These are phyloP conservation scores for Microplitis manilae DNA, from an alignment of 2,888 invertebrate genomes.

Conservation along the genomic window DNA sequence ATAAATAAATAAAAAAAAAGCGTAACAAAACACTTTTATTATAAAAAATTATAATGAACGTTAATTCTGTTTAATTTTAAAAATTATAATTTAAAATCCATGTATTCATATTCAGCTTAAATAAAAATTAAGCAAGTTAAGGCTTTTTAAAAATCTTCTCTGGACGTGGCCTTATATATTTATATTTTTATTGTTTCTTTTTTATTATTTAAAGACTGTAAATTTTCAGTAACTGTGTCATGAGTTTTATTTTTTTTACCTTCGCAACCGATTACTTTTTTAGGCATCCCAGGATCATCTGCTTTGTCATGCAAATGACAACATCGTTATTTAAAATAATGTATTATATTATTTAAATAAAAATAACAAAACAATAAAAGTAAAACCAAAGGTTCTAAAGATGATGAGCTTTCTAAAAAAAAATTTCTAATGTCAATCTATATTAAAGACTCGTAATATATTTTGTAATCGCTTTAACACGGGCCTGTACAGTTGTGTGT, in stretches of 20 bases:
- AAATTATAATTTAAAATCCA: neutral
- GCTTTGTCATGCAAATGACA: neutral
- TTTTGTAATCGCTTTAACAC: slow-evolving; percentile 10
- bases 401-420: neutral
- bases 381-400: neutral
- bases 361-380: neutral
- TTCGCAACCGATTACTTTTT: neutral
- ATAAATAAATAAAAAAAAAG: too few relatives aligned
- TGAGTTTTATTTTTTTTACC: neutral
- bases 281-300: neutral
- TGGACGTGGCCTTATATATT: neutral
- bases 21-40: too few relatives aligned
- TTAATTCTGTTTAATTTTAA: neutral
- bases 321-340: neutral
- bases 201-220: neutral
- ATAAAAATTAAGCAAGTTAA: neutral
- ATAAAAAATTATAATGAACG: too few relatives aligned
- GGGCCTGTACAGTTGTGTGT: neutral
- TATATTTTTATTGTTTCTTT: neutral
- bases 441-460: slow-evolving; percentile 9
- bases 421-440: slow-evolving; percentile 9
- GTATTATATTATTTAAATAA: neutral
- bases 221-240: neutral
- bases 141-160: neutral
- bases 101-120: neutral